phyloP scores from a whole-genome alignment of 2,888 invertebrate species.

The Rotaria magnacalcarata region DNA sequence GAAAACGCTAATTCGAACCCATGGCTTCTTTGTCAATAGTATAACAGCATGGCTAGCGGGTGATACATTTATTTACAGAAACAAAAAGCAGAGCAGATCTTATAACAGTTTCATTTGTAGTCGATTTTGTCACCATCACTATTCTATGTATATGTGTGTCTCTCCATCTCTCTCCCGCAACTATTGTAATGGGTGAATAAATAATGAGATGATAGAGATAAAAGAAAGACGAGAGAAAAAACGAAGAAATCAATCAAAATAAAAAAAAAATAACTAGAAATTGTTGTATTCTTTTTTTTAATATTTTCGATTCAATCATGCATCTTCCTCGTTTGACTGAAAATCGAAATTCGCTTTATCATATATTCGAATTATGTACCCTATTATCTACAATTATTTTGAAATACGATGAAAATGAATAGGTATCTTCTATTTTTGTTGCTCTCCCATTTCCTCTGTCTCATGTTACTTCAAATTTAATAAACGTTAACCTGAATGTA shows the following conservation, averaged over 20 bases:
- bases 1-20: too few species aligned
- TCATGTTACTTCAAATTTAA: too few species aligned
- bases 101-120: not conserved
- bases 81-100: not conserved
- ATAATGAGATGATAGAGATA: not conserved
- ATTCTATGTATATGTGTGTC: not conserved
- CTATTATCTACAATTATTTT: not conserved
- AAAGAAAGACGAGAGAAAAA: not conserved
- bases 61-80: not conserved
- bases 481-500: too few species aligned
- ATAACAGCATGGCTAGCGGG: too few species aligned
- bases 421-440: not conserved
- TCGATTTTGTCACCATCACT: not conserved
- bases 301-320: not conserved
- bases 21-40: too few species aligned
- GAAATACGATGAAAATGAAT: not conserved
- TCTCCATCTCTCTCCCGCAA: not conserved
- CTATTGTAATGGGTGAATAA: not conserved
- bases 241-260: not conserved
- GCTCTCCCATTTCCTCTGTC: too few species aligned
- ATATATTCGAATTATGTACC: not conserved
- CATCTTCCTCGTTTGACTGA: not conserved
- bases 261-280: not conserved
- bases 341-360: not conserved
- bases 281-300: not conserved